Evolutionary conservation across 2,113 vertebrate species (phyloP).

Genomic region (Sinocyclocheilus maitianheensis): DNA sequence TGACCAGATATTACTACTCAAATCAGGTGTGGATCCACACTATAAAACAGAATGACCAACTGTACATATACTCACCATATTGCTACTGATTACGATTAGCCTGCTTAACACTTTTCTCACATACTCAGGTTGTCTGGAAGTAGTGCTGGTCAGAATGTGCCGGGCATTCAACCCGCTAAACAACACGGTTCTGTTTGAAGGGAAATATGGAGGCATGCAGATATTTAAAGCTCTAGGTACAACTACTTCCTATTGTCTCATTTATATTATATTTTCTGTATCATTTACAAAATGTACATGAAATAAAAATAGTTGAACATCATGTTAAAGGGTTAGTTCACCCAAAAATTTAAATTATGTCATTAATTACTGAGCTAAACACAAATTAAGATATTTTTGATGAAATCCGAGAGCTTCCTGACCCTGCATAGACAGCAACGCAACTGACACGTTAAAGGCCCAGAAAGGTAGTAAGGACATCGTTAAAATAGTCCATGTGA

Average conservation of each 20-base stretch:
- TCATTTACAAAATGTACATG: not conserved
- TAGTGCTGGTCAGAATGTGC: slow-evolving; percentile 98
- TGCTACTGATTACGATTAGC: not conserved
- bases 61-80: not conserved
- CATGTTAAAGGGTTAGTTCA: not conserved
- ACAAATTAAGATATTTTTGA: too few relatives aligned
- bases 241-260: slow-evolving; percentile 19
- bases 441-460: too few relatives aligned
- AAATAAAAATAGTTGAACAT: not conserved
- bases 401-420: too few relatives aligned
- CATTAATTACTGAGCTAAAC: too few relatives aligned
- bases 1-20: slow-evolving; percentile 98
- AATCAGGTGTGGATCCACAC: slow-evolving; percentile 82
- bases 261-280: not conserved
- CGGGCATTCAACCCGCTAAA: slow-evolving; percentile 98
- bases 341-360: too few relatives aligned
- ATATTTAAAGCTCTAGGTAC: slow-evolving; percentile 98
- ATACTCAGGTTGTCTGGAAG: slow-evolving; percentile 92
- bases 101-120: slow-evolving; percentile 1
- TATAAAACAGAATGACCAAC: not conserved
- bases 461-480: too few relatives aligned
- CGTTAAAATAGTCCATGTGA: too few relatives aligned
- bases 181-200: slow-evolving; percentile 99
- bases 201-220: slow-evolving; percentile 98
- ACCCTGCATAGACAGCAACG: too few relatives aligned